phyloP scores from a whole-genome alignment of 2,113 vertebrate species.

The Neomonachus schauinslandi region DNA sequence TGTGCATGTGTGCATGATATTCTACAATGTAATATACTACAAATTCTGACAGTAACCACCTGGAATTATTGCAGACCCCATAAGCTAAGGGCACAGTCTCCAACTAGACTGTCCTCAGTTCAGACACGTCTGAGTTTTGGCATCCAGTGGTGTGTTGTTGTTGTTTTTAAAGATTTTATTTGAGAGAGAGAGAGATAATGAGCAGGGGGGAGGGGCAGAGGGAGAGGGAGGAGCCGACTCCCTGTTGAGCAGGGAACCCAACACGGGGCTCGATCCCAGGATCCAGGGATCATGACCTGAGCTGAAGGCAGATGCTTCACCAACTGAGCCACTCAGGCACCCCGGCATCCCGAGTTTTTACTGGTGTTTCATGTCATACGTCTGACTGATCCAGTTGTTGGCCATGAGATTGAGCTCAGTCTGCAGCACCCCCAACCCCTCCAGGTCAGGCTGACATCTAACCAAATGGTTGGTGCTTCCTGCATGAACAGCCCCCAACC shows the following conservation, averaged over 20 bases:
- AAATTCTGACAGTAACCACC: neutral
- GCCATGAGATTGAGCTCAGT: neutral
- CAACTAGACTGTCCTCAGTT: neutral
- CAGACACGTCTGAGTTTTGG: neutral
- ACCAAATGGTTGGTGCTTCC: neutral
- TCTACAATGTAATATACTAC: neutral
- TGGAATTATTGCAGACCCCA: neutral
- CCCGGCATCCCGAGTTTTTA: neutral
- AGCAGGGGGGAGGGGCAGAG: neutral
- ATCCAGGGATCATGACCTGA: too few species aligned
- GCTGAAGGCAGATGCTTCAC: too few species aligned
- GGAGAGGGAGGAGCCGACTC: neutral
- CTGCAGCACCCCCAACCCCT: neutral
- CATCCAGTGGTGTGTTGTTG: neutral
- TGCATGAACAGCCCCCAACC: neutral
- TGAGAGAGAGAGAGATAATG: neutral
- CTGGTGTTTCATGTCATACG: neutral
- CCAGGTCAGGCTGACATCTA: neutral
- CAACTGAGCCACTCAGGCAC: too few species aligned
- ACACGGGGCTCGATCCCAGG: too few species aligned
- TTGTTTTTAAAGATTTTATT: neutral
- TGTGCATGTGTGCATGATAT: neutral
- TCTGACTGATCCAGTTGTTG: neutral
- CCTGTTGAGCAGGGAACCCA: too few species aligned
- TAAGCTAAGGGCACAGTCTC: neutral